Percentiles rank a stretch among this genome's conserved stretches.
Evolutionary conservation across 2,888 invertebrate genomes (phyloP).

Genomic region (Apomyelois bistriatella): DNA sequence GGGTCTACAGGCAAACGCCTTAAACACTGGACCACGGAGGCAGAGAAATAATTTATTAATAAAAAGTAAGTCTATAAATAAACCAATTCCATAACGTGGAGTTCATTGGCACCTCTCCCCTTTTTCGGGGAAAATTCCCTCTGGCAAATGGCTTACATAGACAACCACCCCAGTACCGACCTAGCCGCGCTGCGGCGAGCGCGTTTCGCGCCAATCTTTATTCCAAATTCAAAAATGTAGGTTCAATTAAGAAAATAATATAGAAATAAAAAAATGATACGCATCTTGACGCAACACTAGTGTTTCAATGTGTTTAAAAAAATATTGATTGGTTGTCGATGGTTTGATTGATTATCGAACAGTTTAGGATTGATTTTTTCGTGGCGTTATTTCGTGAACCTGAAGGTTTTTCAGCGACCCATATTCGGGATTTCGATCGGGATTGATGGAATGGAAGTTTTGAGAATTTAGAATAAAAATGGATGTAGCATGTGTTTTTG

Average conservation of each 20-base stretch:
- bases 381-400: conserved; percentile 37
- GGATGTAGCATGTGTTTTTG: not conserved
- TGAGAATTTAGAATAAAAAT: not conserved
- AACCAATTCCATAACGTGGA: not conserved
- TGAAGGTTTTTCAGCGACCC: conserved; percentile 34
- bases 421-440: conserved; percentile 19
- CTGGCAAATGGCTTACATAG: conserved; percentile 28
- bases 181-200: conserved; percentile 63
- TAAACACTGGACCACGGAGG: too few relatives aligned
- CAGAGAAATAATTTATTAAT: not conserved
- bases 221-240: conserved; percentile 20
- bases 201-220: conserved; percentile 46
- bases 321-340: conserved; percentile 30
- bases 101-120: conserved; percentile 23
- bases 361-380: conserved; percentile 62
- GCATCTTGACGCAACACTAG: not conserved
- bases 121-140: conserved; percentile 30
- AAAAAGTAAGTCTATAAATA: not conserved
- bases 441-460: conserved; percentile 12
- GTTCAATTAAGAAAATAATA: conserved; percentile 11
- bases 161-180: conserved; percentile 47
- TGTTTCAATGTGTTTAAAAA: conserved; percentile 20
- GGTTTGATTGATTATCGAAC: conserved; percentile 27
- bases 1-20: too few relatives aligned
- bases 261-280: conserved; percentile 15